These are phyloP conservation scores for Cinclus cinclus DNA, from an alignment of 2,113 vertebrate species.

Conservation along the genomic window DNA sequence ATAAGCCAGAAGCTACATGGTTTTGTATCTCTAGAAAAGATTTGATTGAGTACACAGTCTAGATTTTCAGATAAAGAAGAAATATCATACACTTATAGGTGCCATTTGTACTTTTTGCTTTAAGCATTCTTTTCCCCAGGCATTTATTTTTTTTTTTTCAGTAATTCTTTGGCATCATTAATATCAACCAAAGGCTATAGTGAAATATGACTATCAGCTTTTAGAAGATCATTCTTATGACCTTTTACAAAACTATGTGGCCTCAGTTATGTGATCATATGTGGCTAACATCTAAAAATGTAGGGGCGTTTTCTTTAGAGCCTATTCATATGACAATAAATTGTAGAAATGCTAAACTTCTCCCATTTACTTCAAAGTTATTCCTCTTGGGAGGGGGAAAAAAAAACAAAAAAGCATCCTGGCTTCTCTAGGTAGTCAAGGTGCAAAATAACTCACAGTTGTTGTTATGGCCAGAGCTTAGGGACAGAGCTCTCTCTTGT, in stretches of 20 bases:
- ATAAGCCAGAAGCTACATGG: not conserved
- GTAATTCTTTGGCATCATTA: not conserved
- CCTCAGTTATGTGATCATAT: not conserved
- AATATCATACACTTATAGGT: not conserved
- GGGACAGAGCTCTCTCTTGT: not conserved
- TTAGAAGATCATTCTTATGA: not conserved
- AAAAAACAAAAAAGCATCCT: not conserved
- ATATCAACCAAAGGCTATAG: not conserved
- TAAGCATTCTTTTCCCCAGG: not conserved
- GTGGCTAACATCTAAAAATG: not conserved
- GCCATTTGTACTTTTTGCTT: not conserved
- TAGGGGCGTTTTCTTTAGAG: not conserved
- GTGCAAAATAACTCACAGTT: not conserved
- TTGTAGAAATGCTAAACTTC: not conserved
- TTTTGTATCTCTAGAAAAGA: not conserved
- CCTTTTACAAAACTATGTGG: not conserved
- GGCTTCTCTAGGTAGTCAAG: not conserved
- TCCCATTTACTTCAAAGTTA: not conserved
- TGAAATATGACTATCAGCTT: not conserved
- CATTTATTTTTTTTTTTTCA: not conserved
- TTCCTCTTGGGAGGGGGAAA: not conserved
- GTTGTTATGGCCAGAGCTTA: fast-evolving
- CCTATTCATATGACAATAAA: not conserved
- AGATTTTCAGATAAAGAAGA: not conserved
- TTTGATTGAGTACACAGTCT: not conserved